Base-by-base conservation (phyloP, 2,113 vertebrate species). In the Serinus canaria region DNA sequence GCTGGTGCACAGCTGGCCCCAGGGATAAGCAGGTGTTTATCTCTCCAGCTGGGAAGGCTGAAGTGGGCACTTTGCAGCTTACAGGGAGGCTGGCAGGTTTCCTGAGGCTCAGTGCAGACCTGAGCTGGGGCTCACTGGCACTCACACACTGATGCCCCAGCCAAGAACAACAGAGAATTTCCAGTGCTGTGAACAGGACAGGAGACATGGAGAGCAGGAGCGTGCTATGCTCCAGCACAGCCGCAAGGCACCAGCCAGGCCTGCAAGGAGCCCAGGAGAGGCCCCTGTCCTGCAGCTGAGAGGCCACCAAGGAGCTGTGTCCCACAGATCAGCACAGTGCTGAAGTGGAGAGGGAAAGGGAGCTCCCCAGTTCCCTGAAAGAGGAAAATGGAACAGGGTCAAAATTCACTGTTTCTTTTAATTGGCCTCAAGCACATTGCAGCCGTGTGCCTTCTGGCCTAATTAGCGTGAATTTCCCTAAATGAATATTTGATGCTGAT, bases 401-500 rank as follows among this genome's bases (percentile, higher is more conserved):
- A 86, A 74, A 83, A 77, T 77, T 67, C 14, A 2, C 23, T 55
- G n/a, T 53, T 94, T 56, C 53, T 83, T 53, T 80, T 83, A 66
- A 76, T 43, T 39, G 49, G 72, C 72, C 88, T 82, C 24, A 56
- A 90, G 79, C 72, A 64, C 25, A 63, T 63, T 72, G 56, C n/a
- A 94, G 79, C 14, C 3, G 0, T 56, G 41, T 84, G 91, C 92
- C 96, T 95, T 92, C 94, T 86, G 64, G 93, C 55, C 68, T 87
- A 94, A 96, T 94, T 83, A 95, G 75, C 0, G 1, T 75, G 60
- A 90, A 86, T 86, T 86, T 88, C 56, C 64, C 82, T 86, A 91
- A 95, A 89, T 70, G 92, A 96, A 49, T 94, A 30, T 55, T 83
- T 83, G 63, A 88, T 86, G 79, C 85, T 75, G 83, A 96, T 97